These are phyloP conservation scores for Tenthredo distinguenda DNA, from an alignment of 2,888 invertebrate species.

Conservation along the genomic window DNA sequence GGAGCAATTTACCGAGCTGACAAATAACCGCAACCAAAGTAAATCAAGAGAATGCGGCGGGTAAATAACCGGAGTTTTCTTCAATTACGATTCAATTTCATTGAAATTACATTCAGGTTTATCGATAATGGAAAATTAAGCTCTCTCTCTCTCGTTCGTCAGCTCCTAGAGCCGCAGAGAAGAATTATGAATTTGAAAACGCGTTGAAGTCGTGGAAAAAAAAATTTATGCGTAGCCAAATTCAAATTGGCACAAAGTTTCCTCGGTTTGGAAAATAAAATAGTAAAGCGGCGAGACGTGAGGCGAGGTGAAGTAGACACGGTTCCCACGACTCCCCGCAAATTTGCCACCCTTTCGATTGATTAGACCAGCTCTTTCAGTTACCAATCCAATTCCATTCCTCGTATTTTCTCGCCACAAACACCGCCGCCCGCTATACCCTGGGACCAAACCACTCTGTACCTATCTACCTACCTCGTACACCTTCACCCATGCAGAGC, in stretches of 20 bases:
- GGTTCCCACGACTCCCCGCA: not conserved
- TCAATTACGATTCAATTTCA: conserved; percentile 1
- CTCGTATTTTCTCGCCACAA: conserved; percentile 47
- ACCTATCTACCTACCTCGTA: conserved; percentile 1
- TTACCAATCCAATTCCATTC: conserved; percentile 49
- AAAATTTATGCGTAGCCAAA: not conserved
- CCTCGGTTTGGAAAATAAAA: conserved; percentile 7
- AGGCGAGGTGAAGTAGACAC: not conserved
- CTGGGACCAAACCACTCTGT: conserved; percentile 11
- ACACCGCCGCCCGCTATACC: not conserved
- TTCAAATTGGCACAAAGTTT: not conserved
- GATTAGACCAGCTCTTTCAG: conserved; percentile 49
- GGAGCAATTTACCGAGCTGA: not conserved
- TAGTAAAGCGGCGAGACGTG: conserved; percentile 15
- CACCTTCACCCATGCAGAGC: not conserved
- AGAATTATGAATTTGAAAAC: not conserved
- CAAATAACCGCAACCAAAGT: not conserved
- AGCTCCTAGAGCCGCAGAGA: not conserved
- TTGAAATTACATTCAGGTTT: conserved; percentile 10
- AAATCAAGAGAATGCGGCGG: not conserved
- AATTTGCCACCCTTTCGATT: conserved; percentile 48
- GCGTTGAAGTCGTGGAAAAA: not conserved
- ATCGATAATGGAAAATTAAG: conserved; percentile 37
- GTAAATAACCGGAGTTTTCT: conserved; percentile 12
- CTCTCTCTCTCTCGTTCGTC: not conserved